Percentiles rank a stretch among this genome's conserved stretches.
phyloP scores from a whole-genome alignment of 2,888 invertebrate genomes.

The Pegoplata infirma region DNA sequence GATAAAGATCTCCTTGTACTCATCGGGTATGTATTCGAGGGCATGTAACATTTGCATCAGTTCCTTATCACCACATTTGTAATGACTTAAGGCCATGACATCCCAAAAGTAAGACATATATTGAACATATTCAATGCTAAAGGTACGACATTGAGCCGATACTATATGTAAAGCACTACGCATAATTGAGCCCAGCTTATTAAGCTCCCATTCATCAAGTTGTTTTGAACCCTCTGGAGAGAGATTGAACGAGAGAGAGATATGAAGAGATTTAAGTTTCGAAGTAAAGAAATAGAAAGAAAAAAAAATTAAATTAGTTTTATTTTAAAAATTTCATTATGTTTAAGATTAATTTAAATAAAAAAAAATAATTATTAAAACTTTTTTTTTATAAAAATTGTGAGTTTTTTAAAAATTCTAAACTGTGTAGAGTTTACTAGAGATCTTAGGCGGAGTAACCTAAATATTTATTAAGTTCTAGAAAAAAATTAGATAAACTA shows the following conservation, averaged over 20 bases:
- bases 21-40: conserved; percentile 69
- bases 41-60: conserved; percentile 70
- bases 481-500: conserved; percentile 29
- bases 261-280: not conserved
- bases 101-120: conserved; percentile 70
- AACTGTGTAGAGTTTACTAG: not conserved
- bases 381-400: not conserved
- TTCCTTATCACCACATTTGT: conserved; percentile 69
- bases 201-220: conserved; percentile 70
- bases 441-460: conserved; percentile 17
- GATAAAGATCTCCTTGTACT: conserved; percentile 69
- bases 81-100: conserved; percentile 68
- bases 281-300: not conserved
- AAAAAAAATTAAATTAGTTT: not conserved
- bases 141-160: conserved; percentile 67
- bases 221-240: conserved; percentile 65
- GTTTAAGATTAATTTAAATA: not conserved
- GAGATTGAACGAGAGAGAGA: conserved; percentile 7
- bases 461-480: conserved; percentile 23
- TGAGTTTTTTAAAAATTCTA: not conserved
- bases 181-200: conserved; percentile 69
- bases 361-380: too few relatives aligned
- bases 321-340: not conserved
- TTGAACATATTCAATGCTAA: conserved; percentile 68
- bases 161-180: conserved; percentile 67